Evolutionary conservation across 1,140 invertebrate species (phyloP).

Genomic region (Drosophila rhopaloa): DNA sequence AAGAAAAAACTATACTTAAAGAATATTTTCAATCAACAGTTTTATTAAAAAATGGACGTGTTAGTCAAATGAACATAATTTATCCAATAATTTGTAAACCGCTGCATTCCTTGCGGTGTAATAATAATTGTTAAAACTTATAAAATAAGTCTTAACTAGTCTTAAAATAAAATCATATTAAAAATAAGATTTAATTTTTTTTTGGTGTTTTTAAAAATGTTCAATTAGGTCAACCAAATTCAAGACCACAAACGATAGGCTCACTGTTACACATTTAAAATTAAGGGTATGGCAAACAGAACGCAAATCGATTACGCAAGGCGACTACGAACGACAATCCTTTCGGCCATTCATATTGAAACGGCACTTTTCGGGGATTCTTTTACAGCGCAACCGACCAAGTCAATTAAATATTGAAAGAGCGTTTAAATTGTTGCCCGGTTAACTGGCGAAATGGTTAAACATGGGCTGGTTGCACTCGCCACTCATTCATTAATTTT

Average conservation of each 20-base stretch:
- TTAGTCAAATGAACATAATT: too few species aligned
- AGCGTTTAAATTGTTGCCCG: conserved; percentile 57
- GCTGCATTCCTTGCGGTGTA: too few species aligned
- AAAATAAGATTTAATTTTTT: too few species aligned
- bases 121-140: too few species aligned
- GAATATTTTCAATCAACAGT: too few species aligned
- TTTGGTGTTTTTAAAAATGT: too few species aligned
- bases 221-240: too few species aligned
- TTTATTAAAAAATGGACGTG: too few species aligned
- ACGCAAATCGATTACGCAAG: conserved; percentile 12
- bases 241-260: neutral
- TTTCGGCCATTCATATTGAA: neutral
- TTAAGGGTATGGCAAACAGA: neutral
- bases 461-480: conserved; percentile 16
- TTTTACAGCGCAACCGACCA: conserved; percentile 9
- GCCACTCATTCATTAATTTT: conserved; percentile 42
- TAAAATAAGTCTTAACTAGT: too few species aligned
- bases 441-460: conserved; percentile 39
- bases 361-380: conserved; percentile 4
- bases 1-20: too few species aligned
- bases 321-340: conserved; percentile 7
- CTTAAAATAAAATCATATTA: too few species aligned
- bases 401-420: conserved; percentile 76
- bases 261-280: neutral
- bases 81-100: too few species aligned